Base-by-base conservation (phyloP, 1,140 invertebrate species). In the Drosophila rhopaloa region DNA sequence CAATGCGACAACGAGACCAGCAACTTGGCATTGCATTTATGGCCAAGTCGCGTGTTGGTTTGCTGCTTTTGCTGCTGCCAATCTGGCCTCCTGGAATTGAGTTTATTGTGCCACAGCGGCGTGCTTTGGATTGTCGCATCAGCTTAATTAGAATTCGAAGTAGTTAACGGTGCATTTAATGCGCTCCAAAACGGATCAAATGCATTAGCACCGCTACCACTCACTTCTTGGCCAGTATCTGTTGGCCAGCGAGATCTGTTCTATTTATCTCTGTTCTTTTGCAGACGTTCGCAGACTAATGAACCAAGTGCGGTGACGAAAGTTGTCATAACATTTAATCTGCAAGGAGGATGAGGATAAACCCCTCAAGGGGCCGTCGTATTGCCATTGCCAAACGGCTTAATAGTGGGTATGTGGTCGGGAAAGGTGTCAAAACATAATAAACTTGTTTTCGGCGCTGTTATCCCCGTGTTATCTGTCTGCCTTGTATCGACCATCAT, bases 161-260 rank as follows among this genome's bases (percentile, higher is more conserved):
- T 78, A 89, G 85, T 81, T 89, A 89, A 89, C 84, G 84, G 84
- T 89, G 65, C 68, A 90, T 89, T 89, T 85, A 89, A 89, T 80
- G 76, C 74, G 70, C 77, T 81, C 68, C 66, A 66, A 89, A 79
- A 82, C 80, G 77, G 73, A 84, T 89, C 84, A 89, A 70, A 83
- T 89, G 73, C 77, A 88, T 89, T 83, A 83, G 65, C 83, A 73
- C 76, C 66, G 50, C 60, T 65, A 50, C 56, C 61, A 27, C 50
- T 72, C 50, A 55, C 35, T 19, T 59, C 19, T 46, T 19, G 16
- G 8, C 47, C 6, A 44, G 19, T 63, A 7, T 40, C 11, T 51
- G 5, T 43, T 8, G 29, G 38, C 43, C 37, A 6, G 29, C 29
- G 5, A 57, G 50, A 70, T 71, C 46, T 71, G 68, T 72, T 71